Conservation (phyloP, 1,140 invertebrate species). For the Aphaenogaster ashmeadi region DNA sequence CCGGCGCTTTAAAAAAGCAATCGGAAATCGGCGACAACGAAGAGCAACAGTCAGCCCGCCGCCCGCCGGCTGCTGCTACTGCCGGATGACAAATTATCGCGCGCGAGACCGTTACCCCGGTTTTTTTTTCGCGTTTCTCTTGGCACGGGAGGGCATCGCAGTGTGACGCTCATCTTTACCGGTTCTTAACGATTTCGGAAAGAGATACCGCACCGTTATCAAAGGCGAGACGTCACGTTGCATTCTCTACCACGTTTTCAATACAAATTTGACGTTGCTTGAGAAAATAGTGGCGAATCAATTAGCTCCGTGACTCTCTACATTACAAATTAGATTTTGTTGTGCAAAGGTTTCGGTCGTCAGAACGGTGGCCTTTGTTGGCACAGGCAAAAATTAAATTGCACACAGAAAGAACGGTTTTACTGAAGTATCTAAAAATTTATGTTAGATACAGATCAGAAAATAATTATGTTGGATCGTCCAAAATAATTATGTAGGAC, state of each 20-base stretch:
- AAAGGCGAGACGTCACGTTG: neutral
- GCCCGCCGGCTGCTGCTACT: slow-evolving; percentile 50
- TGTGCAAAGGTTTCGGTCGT: neutral
- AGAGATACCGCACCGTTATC: slow-evolving; percentile 29
- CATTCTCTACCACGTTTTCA: neutral
- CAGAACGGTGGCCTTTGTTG: neutral
- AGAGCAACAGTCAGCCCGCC: slow-evolving; percentile 76
- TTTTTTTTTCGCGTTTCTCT: slow-evolving; percentile 48
- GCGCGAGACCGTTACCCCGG: slow-evolving; percentile 55
- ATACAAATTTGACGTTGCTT: neutral
- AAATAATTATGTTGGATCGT: no score
- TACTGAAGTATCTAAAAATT: no score
- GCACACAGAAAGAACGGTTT: no score
- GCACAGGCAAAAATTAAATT: neutral
- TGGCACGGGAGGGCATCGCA: slow-evolving; percentile 36
- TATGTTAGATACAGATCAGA: no score
- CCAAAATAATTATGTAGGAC: no score
- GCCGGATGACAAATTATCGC: slow-evolving; percentile 80
- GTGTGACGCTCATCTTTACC: slow-evolving; percentile 34
- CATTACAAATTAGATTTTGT: neutral
- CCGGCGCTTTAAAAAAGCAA: slow-evolving; percentile 80
- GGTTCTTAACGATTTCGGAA: slow-evolving; percentile 34
- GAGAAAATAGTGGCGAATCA: neutral
- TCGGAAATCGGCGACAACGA: slow-evolving; percentile 82
- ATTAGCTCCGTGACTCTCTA: neutral